Base-by-base conservation (phyloP, 53 echinoderm and acorn worm species). In the Paelopatides confundens region DNA sequence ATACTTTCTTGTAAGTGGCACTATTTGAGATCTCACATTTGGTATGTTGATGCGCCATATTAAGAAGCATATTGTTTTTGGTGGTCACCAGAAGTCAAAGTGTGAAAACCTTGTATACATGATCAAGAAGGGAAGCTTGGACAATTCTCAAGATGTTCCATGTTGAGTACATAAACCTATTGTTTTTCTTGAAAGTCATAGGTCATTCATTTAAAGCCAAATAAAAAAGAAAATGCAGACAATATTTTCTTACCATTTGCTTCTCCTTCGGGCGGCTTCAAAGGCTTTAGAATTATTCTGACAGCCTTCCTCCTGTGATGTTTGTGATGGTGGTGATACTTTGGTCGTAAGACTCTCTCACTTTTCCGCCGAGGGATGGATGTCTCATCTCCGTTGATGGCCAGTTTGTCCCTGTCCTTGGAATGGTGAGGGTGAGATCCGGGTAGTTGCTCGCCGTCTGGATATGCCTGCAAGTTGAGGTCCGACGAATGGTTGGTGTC, bases 201-300 rank as follows among this genome's bases (percentile, higher is more conserved):
- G n/a, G n/a, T 29, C 63, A 63, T 2, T 17, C 9, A 63, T 63
- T 4, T 13, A 27, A 5, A 27, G n/a, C n/a, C n/a, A 29, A 63
- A 63, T 8, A 62, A 7, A 39, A 39, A 3, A 7, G 43, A 43
- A 43, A 43, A 8, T 43, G 11, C 12, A 43, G 0, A 12, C 43
- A 43, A 7, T 12, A 43, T 43, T 43, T 43, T 43, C 12, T 63
- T 26, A 83, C 84, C 84, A 39, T 83, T 81, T 31, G 32, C 32
- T 81, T 49, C 65, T 36, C 65, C 84, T 26, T 63, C 65, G 9
- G 96, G 96, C 29, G 96, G 95, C 69, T 96, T 96, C 13, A 96
- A 71, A 1, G 96, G 96, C 67, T 96, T 96, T 14, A 96, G 87
- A 62, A 96, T 96, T 31, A 96, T 96, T 63, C 96, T 54, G 1